Evolutionary conservation across 1,140 invertebrate genomes (phyloP).

Genomic region (Apocrypta bakeri): DNA sequence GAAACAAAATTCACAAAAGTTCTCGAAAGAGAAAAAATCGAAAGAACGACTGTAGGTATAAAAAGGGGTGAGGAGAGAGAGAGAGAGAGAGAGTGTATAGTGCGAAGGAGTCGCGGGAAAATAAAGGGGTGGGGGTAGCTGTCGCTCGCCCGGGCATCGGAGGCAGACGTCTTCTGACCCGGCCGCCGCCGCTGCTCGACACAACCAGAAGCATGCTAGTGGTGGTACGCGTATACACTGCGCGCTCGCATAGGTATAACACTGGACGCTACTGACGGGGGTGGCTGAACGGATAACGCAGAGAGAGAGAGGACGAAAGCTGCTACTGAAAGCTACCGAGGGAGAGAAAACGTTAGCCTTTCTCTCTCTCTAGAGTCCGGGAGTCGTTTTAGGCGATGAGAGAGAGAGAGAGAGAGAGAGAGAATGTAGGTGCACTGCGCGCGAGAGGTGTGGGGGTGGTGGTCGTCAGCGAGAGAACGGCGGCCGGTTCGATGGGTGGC

Average conservation of each 20-base stretch:
- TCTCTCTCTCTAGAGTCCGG: not conserved
- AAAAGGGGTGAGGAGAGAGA: slow-evolving; percentile 37
- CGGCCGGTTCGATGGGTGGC: slow-evolving; percentile 52
- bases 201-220: slow-evolving; percentile 67
- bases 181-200: slow-evolving; percentile 66
- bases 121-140: slow-evolving; percentile 67
- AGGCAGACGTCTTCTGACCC: slow-evolving; percentile 75
- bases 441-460: slow-evolving; percentile 44
- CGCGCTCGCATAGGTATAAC: not conserved
- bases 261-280: not conserved
- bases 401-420: slow-evolving; percentile 37
- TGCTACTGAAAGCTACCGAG: not conserved
- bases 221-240: slow-evolving; percentile 18
- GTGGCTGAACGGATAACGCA: slow-evolving; percentile 41
- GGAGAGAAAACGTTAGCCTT: slow-evolving; percentile 15
- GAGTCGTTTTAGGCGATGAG: slow-evolving; percentile 34
- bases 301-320: slow-evolving; percentile 15
- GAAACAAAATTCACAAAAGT: no score
- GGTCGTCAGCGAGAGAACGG: slow-evolving; percentile 51
- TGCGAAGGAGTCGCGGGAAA: slow-evolving; percentile 57
- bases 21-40: slow-evolving; percentile 38
- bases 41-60: slow-evolving; percentile 12
- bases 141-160: slow-evolving; percentile 73
- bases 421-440: slow-evolving; percentile 61
- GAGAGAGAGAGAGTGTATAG: slow-evolving; percentile 35